Conservation (phyloP, 1,140 invertebrate genomes). For the Drosophila pectinifera region DNA sequence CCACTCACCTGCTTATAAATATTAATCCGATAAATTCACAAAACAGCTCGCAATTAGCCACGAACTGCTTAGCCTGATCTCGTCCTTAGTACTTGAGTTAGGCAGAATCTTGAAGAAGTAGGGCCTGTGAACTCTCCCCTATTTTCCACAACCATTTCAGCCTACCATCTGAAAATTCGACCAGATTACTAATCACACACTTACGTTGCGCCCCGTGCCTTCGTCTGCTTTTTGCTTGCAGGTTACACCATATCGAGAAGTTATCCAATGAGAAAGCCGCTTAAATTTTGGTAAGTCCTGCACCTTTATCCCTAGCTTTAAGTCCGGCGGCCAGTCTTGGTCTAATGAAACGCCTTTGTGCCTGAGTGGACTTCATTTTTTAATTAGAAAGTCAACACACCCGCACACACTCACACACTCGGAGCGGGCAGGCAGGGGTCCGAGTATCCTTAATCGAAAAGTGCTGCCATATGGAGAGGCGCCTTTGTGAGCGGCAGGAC, state of each 20-base stretch:
- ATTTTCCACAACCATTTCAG: constrained; percentile 25
- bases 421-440: not conserved
- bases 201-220: constrained; percentile 72
- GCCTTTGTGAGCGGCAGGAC: constrained; percentile 55
- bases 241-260: constrained; percentile 85
- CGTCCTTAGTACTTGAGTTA: not conserved
- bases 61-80: not conserved
- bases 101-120: constrained; percentile 3
- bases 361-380: constrained; percentile 69
- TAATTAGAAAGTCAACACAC: constrained; percentile 77
- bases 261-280: constrained; percentile 85
- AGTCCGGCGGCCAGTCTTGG: constrained; percentile 43
- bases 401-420: constrained; percentile 15
- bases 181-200: constrained; percentile 74
- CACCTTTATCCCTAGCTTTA: constrained; percentile 33
- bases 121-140: constrained; percentile 20
- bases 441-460: constrained; percentile 50
- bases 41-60: constrained; percentile 6
- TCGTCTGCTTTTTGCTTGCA: constrained; percentile 72
- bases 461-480: constrained; percentile 55
- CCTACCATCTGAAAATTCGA: constrained; percentile 49
- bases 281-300: constrained; percentile 84
- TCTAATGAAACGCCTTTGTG: constrained; percentile 57
- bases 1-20: constrained; percentile 28
- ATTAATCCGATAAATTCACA: constrained; percentile 34